phyloP scores from a whole-genome alignment of 2,113 vertebrate species.

The Catagonus wagneri region DNA sequence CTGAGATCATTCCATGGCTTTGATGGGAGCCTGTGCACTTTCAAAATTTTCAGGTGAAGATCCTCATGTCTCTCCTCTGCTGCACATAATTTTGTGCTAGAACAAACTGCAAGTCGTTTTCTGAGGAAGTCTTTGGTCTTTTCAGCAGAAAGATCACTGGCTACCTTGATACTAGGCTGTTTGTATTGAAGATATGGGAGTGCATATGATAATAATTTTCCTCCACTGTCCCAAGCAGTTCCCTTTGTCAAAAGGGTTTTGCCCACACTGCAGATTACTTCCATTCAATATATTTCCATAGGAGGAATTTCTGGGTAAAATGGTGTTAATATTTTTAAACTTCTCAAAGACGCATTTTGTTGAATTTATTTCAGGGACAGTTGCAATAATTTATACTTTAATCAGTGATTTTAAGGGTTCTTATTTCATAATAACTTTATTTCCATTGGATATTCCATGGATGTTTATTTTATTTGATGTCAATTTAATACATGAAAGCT shows the following conservation, averaged over 20 bases:
- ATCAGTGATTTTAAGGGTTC: not conserved
- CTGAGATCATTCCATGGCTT: not conserved
- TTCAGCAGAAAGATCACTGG: not conserved
- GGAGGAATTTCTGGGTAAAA: not conserved
- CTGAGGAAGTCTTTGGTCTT: not conserved
- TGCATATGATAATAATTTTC: not conserved
- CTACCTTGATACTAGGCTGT: too few species aligned
- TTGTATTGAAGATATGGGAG: rapidly evolving
- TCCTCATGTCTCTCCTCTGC: not conserved
- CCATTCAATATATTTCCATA: not conserved
- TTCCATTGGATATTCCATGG: not conserved
- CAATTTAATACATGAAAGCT: not conserved
- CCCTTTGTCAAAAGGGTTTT: not conserved
- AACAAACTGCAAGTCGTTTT: not conserved
- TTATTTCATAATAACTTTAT: not conserved
- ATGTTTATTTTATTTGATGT: not conserved
- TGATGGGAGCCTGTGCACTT: not conserved
- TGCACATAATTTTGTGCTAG: not conserved
- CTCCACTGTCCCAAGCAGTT: not conserved
- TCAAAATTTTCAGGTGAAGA: too few species aligned
- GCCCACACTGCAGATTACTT: not conserved
- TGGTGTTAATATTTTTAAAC: not conserved
- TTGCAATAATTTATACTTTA: not conserved
- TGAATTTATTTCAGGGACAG: not conserved
- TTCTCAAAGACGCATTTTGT: not conserved